phyloP scores from a whole-genome alignment of 2,113 vertebrate genomes.

The Haemorhous mexicanus region DNA sequence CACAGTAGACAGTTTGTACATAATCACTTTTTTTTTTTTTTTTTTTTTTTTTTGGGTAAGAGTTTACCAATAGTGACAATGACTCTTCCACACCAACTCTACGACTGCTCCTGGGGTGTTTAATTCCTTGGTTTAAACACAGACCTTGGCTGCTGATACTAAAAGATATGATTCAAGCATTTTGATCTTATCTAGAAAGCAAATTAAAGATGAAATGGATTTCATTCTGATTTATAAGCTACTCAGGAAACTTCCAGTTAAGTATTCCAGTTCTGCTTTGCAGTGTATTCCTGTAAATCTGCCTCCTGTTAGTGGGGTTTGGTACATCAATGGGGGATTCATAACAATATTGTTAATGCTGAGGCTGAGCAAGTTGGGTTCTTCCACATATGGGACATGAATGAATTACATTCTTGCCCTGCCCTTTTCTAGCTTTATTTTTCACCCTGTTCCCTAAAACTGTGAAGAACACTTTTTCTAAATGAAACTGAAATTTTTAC shows the following conservation, averaged over 20 bases:
- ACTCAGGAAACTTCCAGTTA: neutral
- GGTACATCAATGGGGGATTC: neutral
- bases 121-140: neutral
- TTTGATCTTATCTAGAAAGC: neutral
- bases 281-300: neutral
- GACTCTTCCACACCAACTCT: neutral
- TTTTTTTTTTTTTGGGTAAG: neutral
- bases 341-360: neutral
- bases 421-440: neutral
- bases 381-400: neutral
- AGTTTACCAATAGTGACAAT: neutral
- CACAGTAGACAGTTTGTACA: neutral
- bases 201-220: neutral
- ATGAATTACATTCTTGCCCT: neutral
- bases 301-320: neutral
- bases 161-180: neutral
- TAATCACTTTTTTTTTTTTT: neutral
- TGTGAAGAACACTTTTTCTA: neutral
- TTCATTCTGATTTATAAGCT: neutral
- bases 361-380: neutral
- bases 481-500: neutral
- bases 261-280: neutral
- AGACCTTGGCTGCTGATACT: neutral
- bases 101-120: neutral
- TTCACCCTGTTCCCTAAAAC: neutral